Conservation (phyloP, 2,113 vertebrate genomes). For the Numenius arquata region DNA sequence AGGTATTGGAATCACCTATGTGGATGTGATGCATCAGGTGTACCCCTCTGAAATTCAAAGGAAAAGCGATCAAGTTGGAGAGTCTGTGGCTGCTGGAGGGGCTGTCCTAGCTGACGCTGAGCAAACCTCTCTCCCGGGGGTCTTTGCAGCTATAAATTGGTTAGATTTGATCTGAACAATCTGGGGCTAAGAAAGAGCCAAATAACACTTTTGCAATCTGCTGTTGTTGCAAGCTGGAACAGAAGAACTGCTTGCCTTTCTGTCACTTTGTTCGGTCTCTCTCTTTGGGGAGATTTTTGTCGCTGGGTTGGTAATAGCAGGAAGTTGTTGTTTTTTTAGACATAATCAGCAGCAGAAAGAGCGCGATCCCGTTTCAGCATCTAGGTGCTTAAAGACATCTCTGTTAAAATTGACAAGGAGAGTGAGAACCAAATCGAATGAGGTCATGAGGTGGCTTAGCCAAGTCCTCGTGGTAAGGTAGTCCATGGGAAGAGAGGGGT, state of each 20-base stretch:
- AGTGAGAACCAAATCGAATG: not conserved
- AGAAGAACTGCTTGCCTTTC: not conserved
- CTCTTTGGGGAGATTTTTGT: not conserved
- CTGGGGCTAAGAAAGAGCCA: not conserved
- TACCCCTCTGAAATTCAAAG: not conserved
- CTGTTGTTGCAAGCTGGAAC: not conserved
- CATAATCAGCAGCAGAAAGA: not conserved
- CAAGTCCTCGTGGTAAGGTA: not conserved
- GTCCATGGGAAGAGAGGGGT: not conserved
- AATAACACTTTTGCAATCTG: not conserved
- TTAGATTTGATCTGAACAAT: not conserved
- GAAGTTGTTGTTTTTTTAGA: conserved; percentile 38
- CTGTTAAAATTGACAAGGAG: not conserved
- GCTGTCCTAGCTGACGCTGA: not conserved
- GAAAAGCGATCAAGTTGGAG: not conserved
- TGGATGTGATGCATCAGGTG: not conserved
- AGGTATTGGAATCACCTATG: not conserved
- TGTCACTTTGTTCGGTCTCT: not conserved
- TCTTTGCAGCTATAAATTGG: not conserved
- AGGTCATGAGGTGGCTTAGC: not conserved
- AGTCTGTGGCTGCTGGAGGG: not conserved
- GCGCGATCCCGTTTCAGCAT: not conserved
- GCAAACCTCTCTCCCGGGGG: not conserved
- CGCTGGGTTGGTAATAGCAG: not conserved
- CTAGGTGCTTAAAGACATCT: not conserved